Conservation (phyloP, 2,797 vertebrate genomes). For the Sternotherus odoratus region DNA sequence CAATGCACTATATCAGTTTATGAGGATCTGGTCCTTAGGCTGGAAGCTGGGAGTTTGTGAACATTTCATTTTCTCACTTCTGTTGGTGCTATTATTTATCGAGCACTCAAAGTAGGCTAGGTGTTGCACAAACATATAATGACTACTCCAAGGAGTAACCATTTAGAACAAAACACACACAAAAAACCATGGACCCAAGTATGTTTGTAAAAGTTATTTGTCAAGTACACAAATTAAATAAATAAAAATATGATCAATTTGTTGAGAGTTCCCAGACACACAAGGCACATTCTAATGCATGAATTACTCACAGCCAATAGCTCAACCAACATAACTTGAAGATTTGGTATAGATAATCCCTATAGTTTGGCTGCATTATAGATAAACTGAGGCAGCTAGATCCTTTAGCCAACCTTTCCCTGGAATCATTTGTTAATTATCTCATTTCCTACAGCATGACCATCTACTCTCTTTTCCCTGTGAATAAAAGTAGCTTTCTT, state of each 20-base stretch:
- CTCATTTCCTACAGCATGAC: constrained; percentile 12
- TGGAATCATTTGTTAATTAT: not conserved
- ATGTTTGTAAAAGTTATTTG: not conserved
- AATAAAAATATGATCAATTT: not conserved
- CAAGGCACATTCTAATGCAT: not conserved
- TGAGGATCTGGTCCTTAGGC: not conserved
- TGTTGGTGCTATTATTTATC: not conserved
- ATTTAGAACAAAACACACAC: not conserved
- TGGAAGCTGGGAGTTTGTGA: not conserved
- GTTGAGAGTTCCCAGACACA: not conserved
- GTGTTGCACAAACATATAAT: not conserved
- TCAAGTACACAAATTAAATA: not conserved
- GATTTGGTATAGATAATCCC: not conserved
- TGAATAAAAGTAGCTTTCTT: constrained; percentile 19
- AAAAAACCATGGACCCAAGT: not conserved
- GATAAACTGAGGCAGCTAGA: not conserved
- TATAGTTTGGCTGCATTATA: not conserved
- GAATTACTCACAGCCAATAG: not conserved
- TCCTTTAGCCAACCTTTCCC: not conserved
- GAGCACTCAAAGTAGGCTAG: not conserved
- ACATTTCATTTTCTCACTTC: not conserved
- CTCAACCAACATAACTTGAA: not conserved
- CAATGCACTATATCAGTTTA: not conserved
- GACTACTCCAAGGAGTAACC: not conserved
- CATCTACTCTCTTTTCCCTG: constrained; percentile 12